Base-by-base conservation (phyloP, 2,797 vertebrate species). In the Catamblyrhynchus diadema region DNA sequence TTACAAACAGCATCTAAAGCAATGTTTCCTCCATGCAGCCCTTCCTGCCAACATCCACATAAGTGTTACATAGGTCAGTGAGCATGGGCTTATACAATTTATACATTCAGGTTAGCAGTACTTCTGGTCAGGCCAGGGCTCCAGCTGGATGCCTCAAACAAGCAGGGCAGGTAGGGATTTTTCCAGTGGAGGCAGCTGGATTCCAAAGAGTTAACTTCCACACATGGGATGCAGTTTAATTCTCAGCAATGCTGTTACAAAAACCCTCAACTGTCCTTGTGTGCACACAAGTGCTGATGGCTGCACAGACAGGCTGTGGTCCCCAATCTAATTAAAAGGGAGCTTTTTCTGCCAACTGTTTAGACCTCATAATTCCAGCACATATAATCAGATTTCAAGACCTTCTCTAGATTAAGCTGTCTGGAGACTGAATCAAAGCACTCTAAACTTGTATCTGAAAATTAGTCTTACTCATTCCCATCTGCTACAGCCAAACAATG, bases 401-500 rank as follows among this genome's bases (percentile, higher is more conserved):
- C 73, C 75, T 45, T 87, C 79, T 56, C 8, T 83, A 79, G 91
- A 81, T 92, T 87, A 93, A 81, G 41, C 69, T 0, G 12, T 88
- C 93, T 95, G 85, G n/a, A 96, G 81, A 79, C 47, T 90, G 85
- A 93, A 82, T 91, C 87, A 94, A 65, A 86, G 42, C 57, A 67
- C 48, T 50, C 93, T 92, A 82, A 92, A 91, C 88, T 91, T 80
- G 15, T 78, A 85, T n/a, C 81, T 81, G 67, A 93, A 94, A 96
- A 95, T 94, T 87, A 91, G 87, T 91, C 86, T 91, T 89, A 92
- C 74, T 93, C 94, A 64, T 89, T 89, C 67, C 94, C 95, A 94
- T 91, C 95, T 95, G 93, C 67, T 60, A 33, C 51, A 82, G 60
- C 0, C 0, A 37, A 82, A 91, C 80, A 89, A n/a, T 1, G 12